Base-by-base conservation (phyloP, 2,888 invertebrate genomes). In the Hypolimnas misippus region DNA sequence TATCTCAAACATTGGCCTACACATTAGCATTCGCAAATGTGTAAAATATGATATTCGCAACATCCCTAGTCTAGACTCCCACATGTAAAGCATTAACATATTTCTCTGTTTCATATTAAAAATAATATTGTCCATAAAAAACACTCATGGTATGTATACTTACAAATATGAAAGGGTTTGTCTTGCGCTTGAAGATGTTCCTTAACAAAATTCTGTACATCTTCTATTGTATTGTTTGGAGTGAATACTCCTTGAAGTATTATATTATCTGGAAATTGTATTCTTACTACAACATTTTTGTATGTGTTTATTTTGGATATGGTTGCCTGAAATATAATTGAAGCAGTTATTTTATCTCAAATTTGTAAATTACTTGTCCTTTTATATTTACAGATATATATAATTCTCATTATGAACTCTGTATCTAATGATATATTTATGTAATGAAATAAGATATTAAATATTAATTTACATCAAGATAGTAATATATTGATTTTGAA, bases 241-340 rank as follows among this genome's bases (percentile, higher is more conserved):
- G 93, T 92, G 78, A 98, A 98, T 42, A 96, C 93, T 10, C 96
- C 98, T 86, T 98, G 98, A 21, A 98, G 91, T 42, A 98, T 96
- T 49, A 95, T 93, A 57, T 95, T 94, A 85, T 98, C 96, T 2
- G 98, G 97, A 83, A 98, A 98, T 78, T 96, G 96, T 67, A 98
- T 90, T 59, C 98, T 92, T 50, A 98, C 95, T 8, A 98, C 94
- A 52, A 95, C 95, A 77, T 94, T 94, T 73, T 95, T 95, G 84
- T 97, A 97, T 70, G 93, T 93, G 57, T 94, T 93, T 31, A 96
- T 83, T 75, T 93, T 93, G 55, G 82, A 78, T 66, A 78, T 67
- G 35, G 82, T 80, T 44, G 72, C 71, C 91, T 91, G 74, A 61
- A 83, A 85, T 50, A 52, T 31, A 51, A 25, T n/a, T 35, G 6